Base-by-base conservation (phyloP, 1,140 invertebrate species). In the Scaptodrosophila lebanonensis region DNA sequence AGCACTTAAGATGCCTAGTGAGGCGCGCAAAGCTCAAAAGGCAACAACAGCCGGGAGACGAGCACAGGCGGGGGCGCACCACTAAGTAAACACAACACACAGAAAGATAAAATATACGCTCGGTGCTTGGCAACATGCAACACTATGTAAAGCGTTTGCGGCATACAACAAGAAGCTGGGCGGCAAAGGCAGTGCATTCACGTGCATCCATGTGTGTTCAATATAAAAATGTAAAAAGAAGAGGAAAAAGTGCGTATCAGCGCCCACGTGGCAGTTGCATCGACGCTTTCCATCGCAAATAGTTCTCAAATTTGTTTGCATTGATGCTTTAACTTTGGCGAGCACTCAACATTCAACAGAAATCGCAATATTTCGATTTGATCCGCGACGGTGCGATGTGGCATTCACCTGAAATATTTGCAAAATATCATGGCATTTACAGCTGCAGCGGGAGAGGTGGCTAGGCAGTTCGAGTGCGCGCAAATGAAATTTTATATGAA, bases 181-280 rank as follows among this genome's bases (percentile, higher is more conserved):
- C 51, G 61, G 61, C 71, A 66, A 56, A 47, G 29, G 43, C 45
- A 51, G 56, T 52, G 53, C 67, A 77, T 77, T 77, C 53, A 69
- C 59, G 45, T 69, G 58, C 75, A 77, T 45, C 63, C 66, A 67
- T 63, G 66, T 67, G 72, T 70, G 58, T 56, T 56, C 53, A 63
- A 63, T 63, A 65, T 52, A 30, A 47, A 60, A n/a, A n/a, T n/a
- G n/a, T n/a, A n/a, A n/a, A n/a, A n/a, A n/a, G n/a, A n/a, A n/a
- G n/a, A n/a, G n/a, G n/a, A n/a, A n/a, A 52, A 39, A 66, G 56
- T 66, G 56, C 62, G 61, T 76, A 61, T 7, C 15, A 11, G 11
- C 49, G 50, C 49, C 62, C 43, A 35, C 39, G 32, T 29, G 17
- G 8, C 32, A n/a, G 12, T 13, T 27, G 15, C 22, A 16, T 20